Percentiles rank a stretch among this genome's conserved stretches.
Evolutionary conservation across 2,113 vertebrate genomes (phyloP).

Genomic region (Columba livia): DNA sequence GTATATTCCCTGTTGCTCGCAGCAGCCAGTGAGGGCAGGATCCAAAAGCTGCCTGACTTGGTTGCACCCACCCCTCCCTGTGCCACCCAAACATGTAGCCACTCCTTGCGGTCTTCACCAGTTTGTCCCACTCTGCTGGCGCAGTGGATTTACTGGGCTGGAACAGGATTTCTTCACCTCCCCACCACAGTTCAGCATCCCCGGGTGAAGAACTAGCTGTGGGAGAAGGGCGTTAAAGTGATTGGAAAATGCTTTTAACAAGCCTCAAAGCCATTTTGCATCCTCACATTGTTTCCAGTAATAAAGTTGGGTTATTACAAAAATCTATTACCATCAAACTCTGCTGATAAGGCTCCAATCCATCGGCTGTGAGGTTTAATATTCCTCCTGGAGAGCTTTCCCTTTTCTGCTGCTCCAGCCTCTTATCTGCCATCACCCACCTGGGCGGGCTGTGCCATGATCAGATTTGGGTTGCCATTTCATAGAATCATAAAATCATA

Average conservation of each 20-base stretch:
- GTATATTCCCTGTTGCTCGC: fast-evolving
- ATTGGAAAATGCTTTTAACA: background rate
- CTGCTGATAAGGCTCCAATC: background rate
- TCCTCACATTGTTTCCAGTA: slow-evolving; percentile 4
- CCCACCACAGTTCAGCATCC: background rate
- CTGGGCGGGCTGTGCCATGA: fast-evolving
- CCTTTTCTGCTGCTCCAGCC: background rate
- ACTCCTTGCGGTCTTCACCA: background rate
- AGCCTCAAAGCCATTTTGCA: background rate
- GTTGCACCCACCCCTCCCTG: background rate
- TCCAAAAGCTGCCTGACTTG: fast-evolving
- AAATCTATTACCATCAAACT: slow-evolving; percentile 13
- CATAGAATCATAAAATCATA: no score
- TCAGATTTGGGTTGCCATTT: background rate
- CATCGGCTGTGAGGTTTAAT: background rate
- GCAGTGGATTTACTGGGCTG: background rate
- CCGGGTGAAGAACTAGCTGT: fast-evolving
- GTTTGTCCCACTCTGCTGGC: background rate
- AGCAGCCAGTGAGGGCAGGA: background rate
- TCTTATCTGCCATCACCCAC: background rate
- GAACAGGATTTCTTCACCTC: background rate
- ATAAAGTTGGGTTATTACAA: background rate
- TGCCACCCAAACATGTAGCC: fast-evolving
- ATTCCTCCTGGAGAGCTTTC: background rate
- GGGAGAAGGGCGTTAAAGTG: background rate